Evolutionary conservation across 1,140 invertebrate species (phyloP).

Genomic region (Zaprionus taronus): DNA sequence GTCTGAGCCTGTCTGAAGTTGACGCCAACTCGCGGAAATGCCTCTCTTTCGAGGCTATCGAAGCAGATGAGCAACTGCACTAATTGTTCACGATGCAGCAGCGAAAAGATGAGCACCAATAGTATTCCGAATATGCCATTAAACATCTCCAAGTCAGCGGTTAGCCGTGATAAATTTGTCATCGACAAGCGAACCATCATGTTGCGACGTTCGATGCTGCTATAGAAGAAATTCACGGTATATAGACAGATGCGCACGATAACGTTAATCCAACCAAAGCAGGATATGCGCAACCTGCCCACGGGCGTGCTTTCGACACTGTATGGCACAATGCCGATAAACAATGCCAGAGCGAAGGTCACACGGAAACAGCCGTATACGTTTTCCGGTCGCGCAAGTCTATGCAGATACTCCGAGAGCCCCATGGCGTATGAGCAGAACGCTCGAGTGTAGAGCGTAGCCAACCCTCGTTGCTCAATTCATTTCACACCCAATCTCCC

Average conservation of each 20-base stretch:
- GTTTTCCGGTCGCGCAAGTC: conserved; percentile 28
- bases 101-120: conserved; percentile 13
- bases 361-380: conserved; percentile 61
- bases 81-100: conserved; percentile 38
- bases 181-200: conserved; percentile 40
- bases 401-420: conserved; percentile 45
- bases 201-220: conserved; percentile 6
- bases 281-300: conserved; percentile 16
- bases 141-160: conserved; percentile 56
- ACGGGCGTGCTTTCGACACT: conserved; percentile 28
- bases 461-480: not conserved
- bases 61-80: conserved; percentile 31
- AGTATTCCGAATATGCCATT: conserved; percentile 57
- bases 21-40: conserved; percentile 62
- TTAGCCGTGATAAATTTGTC: conserved; percentile 46
- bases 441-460: not conserved
- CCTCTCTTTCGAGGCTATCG: conserved; percentile 33
- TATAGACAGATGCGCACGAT: conserved; percentile 41
- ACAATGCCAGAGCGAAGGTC: conserved; percentile 38
- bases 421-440: conserved; percentile 65
- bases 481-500: not conserved
- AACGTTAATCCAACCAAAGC: conserved; percentile 44
- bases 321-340: conserved; percentile 62
- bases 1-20: conserved; percentile 41
- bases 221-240: conserved; percentile 30